Conservation (phyloP, 2,888 invertebrate species). For the Camponotus fellah region DNA sequence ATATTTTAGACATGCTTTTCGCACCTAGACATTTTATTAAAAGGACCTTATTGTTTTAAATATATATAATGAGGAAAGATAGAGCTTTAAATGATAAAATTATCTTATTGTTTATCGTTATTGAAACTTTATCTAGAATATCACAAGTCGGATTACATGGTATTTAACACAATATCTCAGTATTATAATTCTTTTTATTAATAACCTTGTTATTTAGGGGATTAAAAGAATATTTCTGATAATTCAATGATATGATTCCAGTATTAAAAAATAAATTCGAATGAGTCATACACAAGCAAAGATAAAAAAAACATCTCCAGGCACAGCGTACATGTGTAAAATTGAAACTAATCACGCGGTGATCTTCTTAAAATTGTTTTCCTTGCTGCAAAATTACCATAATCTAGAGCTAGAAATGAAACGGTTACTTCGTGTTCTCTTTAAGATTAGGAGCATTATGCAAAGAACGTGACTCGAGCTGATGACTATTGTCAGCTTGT, state of each 20-base stretch:
- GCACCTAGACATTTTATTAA: background rate
- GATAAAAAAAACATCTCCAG: background rate
- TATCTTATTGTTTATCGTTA: background rate
- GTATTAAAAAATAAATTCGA: background rate
- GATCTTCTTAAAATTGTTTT: slow-evolving; percentile 6
- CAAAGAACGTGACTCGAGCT: slow-evolving; percentile 37
- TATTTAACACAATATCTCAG: background rate
- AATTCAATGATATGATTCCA: background rate
- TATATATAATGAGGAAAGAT: background rate
- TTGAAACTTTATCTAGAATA: background rate
- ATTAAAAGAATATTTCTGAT: background rate
- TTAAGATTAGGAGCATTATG: slow-evolving; percentile 33
- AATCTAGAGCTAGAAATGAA: background rate
- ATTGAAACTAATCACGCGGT: background rate
- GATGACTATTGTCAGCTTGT: slow-evolving; percentile 10
- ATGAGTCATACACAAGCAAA: background rate
- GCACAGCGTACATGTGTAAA: background rate
- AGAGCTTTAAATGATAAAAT: background rate
- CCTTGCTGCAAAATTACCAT: background rate
- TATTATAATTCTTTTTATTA: background rate
- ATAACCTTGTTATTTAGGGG: background rate
- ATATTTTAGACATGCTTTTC: background rate
- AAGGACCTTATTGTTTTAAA: background rate
- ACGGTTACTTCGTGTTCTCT: slow-evolving; percentile 30
- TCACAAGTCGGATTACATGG: background rate